Evolutionary conservation across 2,113 vertebrate species (phyloP).

Genomic region (Phylloscopus whistleri): DNA sequence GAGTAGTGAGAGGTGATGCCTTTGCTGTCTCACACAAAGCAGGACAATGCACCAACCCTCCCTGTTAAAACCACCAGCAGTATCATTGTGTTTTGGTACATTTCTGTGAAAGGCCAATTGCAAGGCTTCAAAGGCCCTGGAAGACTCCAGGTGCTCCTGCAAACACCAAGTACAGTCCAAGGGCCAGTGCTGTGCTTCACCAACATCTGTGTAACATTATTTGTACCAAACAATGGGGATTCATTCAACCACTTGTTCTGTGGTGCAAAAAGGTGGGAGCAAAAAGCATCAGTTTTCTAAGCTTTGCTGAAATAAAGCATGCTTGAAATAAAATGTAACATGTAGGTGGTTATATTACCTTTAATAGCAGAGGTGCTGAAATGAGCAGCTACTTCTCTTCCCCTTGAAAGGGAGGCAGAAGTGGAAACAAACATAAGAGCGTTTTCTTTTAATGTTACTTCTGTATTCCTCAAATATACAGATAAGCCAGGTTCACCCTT

Average conservation of each 20-base stretch:
- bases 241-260: not conserved
- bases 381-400: not conserved
- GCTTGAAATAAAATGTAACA: not conserved
- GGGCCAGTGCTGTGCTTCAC: not conserved
- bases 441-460: not conserved
- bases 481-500: not conserved
- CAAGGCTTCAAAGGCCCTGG: not conserved
- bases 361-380: not conserved
- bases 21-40: not conserved
- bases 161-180: not conserved
- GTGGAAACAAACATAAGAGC: not conserved
- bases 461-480: not conserved
- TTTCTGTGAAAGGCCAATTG: not conserved
- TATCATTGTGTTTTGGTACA: not conserved
- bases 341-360: not conserved
- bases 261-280: not conserved
- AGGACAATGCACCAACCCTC: not conserved
- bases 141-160: not conserved
- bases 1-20: not conserved
- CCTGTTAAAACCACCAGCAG: not conserved
- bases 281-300: not conserved
- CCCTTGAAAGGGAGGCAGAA: not conserved
- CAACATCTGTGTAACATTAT: not conserved
- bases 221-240: not conserved
- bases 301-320: not conserved